phyloP scores from a whole-genome alignment of 35 echinoderm and acorn worm genomes.

The Amphiura filiformis region DNA sequence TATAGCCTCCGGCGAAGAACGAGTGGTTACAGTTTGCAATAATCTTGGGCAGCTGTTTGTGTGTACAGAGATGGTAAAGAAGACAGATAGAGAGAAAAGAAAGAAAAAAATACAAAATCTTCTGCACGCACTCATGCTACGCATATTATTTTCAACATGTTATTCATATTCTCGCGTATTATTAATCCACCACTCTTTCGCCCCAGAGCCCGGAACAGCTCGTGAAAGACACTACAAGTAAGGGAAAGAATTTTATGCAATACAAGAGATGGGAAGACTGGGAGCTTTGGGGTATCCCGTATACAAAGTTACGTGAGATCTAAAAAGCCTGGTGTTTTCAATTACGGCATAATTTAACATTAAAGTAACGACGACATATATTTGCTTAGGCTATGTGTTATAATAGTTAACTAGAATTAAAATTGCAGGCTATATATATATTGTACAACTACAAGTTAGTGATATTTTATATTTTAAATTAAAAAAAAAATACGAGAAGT shows the following conservation, averaged over 20 bases:
- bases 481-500: neutral
- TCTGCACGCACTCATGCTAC: neutral
- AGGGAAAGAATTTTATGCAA: neutral
- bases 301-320: neutral
- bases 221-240: neutral
- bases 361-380: conserved; percentile 1
- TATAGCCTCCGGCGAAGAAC: neutral
- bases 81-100: neutral
- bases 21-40: neutral
- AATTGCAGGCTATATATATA: no score
- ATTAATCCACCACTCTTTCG: neutral
- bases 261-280: neutral
- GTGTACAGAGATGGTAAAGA: neutral
- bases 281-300: neutral
- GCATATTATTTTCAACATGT: conserved; percentile 13
- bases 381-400: neutral
- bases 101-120: neutral
- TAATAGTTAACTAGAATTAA: neutral
- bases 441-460: neutral
- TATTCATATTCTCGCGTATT: neutral
- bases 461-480: neutral
- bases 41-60: neutral
- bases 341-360: conserved; percentile 5
- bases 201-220: conserved; percentile 7
- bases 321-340: conserved; percentile 14